These are phyloP conservation scores for Neelides sp. DNA, from an alignment of 1,140 invertebrate species.

Conservation along the genomic window DNA sequence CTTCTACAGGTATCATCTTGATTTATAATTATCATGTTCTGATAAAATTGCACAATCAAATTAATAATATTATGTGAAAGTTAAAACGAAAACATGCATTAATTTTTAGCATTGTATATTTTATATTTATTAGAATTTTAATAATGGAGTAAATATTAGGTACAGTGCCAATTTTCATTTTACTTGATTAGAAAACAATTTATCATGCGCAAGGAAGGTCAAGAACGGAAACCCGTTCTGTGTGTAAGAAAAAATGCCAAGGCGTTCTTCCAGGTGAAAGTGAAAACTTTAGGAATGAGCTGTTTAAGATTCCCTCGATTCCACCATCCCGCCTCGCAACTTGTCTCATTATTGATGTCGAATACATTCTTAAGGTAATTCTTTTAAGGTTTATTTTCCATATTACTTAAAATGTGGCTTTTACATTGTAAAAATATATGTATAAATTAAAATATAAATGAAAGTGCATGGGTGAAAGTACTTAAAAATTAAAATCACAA, in stretches of 20 bases:
- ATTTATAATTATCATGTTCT: background rate
- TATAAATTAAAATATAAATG: too few species aligned
- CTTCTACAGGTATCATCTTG: slow-evolving; percentile 2
- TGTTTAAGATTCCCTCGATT: slow-evolving; percentile 10
- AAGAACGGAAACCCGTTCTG: background rate
- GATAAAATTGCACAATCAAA: background rate
- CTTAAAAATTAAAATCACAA: too few species aligned
- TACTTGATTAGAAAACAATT: background rate
- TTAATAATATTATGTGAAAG: too few species aligned
- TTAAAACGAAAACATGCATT: too few species aligned
- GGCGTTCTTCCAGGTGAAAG: slow-evolving; percentile 4
- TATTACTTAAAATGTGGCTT: too few species aligned
- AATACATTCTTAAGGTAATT: slow-evolving; percentile 2
- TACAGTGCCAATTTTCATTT: too few species aligned
- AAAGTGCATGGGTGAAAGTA: too few species aligned
- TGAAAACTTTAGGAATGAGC: slow-evolving; percentile 5
- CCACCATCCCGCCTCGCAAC: slow-evolving; percentile 12
- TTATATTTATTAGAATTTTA: too few species aligned
- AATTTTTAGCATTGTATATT: too few species aligned
- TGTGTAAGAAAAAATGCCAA: slow-evolving; percentile 1
- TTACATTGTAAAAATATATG: too few species aligned
- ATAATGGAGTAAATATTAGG: too few species aligned
- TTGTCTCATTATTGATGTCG: slow-evolving; percentile 14
- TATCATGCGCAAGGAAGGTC: slow-evolving; percentile 16
- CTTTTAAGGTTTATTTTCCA: too few species aligned